Evolutionary conservation across 1,140 invertebrate species (phyloP), one percentile per base, ranked within the genome.

Genomic region (Oedothorax gibbosus): DNA sequence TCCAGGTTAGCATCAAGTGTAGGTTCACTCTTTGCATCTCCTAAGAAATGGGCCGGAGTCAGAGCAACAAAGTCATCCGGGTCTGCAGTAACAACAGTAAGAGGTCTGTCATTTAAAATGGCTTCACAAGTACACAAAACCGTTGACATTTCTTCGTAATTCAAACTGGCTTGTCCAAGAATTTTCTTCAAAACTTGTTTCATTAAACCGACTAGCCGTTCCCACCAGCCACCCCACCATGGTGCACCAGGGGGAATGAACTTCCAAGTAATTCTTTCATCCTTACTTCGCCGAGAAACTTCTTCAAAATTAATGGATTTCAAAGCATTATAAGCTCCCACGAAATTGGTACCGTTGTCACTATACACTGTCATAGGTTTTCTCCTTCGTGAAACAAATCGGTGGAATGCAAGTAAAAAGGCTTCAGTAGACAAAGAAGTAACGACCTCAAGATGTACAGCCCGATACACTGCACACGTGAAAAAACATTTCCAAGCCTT

Each of bases 341-440:
- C 65, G 85, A 91, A 91, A 85, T 90, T 90, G 2, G 89, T 90
- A 15, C 89, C 89, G 78, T 88, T 88, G 75, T 90, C 91, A 14
- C 85, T 88, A 71, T 88, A 88, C 15, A 91, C 86, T 60, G 88
- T 65, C 7, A 53, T 60, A 6, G 88, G 87, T 50, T 87, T 79
- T 65, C 90, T 89, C 21, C 90, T 77, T 62, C 89, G 82, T 12
- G 89, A 86, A 15, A 91, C 87, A 86, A 92, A 90, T 65, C 90
- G 66, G 50, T 88, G 73, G 10, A 91, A 83, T 14, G 88, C 87
- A 56, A 87, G 87, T n/a, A 91, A 66, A 75, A 90, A 91, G 0
- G 88, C 87, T 21, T 89, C 88, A 0, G 90, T 90, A 0, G 88
- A 82, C 10, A 91, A 71, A 8, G 87, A 88, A 9, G 87, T 86